A percentile compares a stretch with the other conserved stretches of the same genome.
Conservation (phyloP, 2,797 vertebrate species). For the Hippocampus kuda region DNA sequence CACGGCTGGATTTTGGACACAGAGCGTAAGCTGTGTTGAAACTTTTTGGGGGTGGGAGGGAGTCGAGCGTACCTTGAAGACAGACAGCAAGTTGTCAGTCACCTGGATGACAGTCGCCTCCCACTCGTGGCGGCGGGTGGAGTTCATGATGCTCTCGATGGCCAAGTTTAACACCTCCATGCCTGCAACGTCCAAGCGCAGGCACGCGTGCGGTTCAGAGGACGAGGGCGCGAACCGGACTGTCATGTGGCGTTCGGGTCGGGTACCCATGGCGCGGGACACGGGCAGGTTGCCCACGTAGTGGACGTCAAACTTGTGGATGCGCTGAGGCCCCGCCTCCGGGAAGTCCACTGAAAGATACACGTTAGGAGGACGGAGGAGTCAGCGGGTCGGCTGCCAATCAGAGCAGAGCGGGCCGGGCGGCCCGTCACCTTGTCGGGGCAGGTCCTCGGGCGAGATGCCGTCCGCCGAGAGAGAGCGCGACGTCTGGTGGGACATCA, state of each 20-base stretch:
- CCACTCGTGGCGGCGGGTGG: slow-evolving; percentile 74
- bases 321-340: slow-evolving; percentile 74
- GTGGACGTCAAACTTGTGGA: slow-evolving; percentile 82
- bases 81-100: slow-evolving; percentile 76
- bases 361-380: background rate
- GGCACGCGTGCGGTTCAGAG: background rate
- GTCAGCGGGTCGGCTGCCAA: background rate
- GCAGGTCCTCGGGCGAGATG: slow-evolving; percentile 76
- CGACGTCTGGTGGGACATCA: slow-evolving; percentile 72
- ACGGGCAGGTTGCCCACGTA: slow-evolving; percentile 85
- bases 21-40: too few species aligned
- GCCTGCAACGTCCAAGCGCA: slow-evolving; percentile 54
- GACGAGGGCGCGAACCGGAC: background rate
- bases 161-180: slow-evolving; percentile 90
- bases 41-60: too few species aligned
- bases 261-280: slow-evolving; percentile 82
- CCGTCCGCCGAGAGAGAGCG: slow-evolving; percentile 59
- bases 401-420: slow-evolving; percentile 4
- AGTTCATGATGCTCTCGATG: slow-evolving; percentile 79
- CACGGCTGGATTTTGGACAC: too few species aligned
- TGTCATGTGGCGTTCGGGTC: background rate
- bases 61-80: slow-evolving; percentile 62
- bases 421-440: slow-evolving; percentile 73
- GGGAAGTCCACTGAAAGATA: slow-evolving; percentile 73
- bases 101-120: slow-evolving; percentile 72